These are phyloP conservation scores for Aphis gossypii DNA, from an alignment of 1,140 invertebrate species.

Conservation along the genomic window DNA sequence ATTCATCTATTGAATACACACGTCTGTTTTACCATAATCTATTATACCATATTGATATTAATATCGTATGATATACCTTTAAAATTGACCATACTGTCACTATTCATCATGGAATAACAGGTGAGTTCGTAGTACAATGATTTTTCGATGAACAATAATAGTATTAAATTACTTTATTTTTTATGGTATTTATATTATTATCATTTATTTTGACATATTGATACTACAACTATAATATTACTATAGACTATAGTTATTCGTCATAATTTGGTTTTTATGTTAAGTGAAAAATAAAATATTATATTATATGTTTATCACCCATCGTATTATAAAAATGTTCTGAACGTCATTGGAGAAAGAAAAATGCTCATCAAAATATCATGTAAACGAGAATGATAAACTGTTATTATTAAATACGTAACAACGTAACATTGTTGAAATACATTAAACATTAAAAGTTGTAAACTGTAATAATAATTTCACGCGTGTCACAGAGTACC, in stretches of 20 bases:
- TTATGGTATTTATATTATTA: no score
- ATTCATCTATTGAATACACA: not conserved
- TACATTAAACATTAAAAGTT: not conserved
- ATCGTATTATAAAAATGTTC: not conserved
- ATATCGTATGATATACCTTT: no score
- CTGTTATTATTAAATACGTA: not conserved
- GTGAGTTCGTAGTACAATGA: not conserved
- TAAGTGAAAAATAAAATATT: not conserved
- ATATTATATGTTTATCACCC: not conserved
- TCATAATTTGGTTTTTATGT: not conserved
- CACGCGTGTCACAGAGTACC: not conserved
- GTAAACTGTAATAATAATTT: not conserved
- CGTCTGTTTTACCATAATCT: not conserved
- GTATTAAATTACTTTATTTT: no score
- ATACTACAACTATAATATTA: not conserved
- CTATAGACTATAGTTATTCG: not conserved
- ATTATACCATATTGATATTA: not conserved
- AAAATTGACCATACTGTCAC: no score
- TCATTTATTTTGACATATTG: not conserved
- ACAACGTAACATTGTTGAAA: not conserved
- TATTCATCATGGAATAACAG: no score
- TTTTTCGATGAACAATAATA: not conserved
- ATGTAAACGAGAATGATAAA: not conserved
- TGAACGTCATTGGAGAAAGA: not conserved
- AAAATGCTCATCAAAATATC: not conserved